A percentile compares a stretch with the other conserved stretches of the same genome.
Evolutionary conservation across 2,113 vertebrate genomes (phyloP).

Genomic region (Centropus unirufus): DNA sequence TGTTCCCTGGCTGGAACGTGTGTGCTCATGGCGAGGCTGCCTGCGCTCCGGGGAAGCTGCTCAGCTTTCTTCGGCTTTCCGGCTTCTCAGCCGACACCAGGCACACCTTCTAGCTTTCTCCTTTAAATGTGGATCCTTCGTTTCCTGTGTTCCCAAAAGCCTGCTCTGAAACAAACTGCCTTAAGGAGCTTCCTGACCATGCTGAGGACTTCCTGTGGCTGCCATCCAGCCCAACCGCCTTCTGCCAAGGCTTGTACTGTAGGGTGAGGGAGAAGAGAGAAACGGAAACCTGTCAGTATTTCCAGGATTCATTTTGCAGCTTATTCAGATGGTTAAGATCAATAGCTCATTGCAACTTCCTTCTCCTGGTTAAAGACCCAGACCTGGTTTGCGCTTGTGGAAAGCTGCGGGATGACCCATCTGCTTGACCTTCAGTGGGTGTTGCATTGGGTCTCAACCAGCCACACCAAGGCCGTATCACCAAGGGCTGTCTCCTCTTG

Average conservation of each 20-base stretch:
- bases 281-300: not conserved
- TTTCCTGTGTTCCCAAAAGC: slow-evolving; percentile 41
- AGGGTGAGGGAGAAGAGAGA: not conserved
- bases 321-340: not conserved
- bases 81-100: not conserved
- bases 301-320: not conserved
- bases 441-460: not conserved
- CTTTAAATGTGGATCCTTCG: not conserved
- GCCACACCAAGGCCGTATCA: not conserved
- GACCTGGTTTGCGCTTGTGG: not conserved
- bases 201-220: slow-evolving; percentile 35
- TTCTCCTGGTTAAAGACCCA: not conserved
- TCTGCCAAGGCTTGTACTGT: not conserved
- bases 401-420: not conserved
- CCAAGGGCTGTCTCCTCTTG: not conserved
- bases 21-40: not conserved
- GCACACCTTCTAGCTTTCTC: not conserved
- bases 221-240: slow-evolving; percentile 26
- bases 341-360: not conserved
- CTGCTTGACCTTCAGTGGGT: not conserved
- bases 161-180: not conserved
- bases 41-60: not conserved
- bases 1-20: slow-evolving; percentile 14
- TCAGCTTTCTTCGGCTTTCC: slow-evolving; percentile 15
- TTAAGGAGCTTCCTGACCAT: slow-evolving; percentile 10